Evolutionary conservation across 2,797 vertebrate species (phyloP).

Genomic region (Pangasius mekongensis): DNA sequence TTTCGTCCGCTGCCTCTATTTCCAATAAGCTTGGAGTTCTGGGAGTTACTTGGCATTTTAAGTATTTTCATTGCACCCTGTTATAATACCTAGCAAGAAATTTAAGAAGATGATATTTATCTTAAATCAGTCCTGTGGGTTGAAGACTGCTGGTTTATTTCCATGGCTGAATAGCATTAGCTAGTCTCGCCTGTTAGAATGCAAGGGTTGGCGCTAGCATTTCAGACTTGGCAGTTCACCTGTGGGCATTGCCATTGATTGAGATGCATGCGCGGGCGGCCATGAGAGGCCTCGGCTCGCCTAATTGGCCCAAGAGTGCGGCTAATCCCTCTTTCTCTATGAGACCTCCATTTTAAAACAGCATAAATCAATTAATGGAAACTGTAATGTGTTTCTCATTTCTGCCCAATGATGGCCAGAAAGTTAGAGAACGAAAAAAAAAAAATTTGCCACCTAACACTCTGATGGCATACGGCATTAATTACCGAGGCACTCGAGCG

Average conservation of each 20-base stretch:
- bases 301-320: slow-evolving; percentile 74
- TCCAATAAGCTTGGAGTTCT: slow-evolving; percentile 20
- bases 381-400: slow-evolving; percentile 74
- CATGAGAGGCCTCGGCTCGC: slow-evolving; percentile 55
- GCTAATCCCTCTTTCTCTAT: slow-evolving; percentile 72
- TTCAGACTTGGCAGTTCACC: slow-evolving; percentile 76
- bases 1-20: background rate
- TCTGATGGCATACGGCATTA: slow-evolving; percentile 52
- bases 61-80: slow-evolving; percentile 4
- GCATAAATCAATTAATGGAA: slow-evolving; percentile 76
- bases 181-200: slow-evolving; percentile 68
- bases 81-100: slow-evolving; percentile 11
- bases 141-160: slow-evolving; percentile 18
- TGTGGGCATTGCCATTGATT: slow-evolving; percentile 70
- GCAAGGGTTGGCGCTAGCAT: slow-evolving; percentile 58
- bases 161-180: slow-evolving; percentile 43
- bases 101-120: slow-evolving; percentile 27
- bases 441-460: slow-evolving; percentile 43
- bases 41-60: slow-evolving; percentile 9
- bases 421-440: slow-evolving; percentile 57
- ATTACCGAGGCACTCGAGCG: slow-evolving; percentile 44
- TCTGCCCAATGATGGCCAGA: slow-evolving; percentile 66
- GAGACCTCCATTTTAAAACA: slow-evolving; percentile 76
- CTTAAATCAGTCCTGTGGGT: slow-evolving; percentile 2
- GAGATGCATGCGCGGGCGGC: slow-evolving; percentile 66